Conservation (phyloP, 2,113 vertebrate genomes). For the Electrona antarctica region DNA sequence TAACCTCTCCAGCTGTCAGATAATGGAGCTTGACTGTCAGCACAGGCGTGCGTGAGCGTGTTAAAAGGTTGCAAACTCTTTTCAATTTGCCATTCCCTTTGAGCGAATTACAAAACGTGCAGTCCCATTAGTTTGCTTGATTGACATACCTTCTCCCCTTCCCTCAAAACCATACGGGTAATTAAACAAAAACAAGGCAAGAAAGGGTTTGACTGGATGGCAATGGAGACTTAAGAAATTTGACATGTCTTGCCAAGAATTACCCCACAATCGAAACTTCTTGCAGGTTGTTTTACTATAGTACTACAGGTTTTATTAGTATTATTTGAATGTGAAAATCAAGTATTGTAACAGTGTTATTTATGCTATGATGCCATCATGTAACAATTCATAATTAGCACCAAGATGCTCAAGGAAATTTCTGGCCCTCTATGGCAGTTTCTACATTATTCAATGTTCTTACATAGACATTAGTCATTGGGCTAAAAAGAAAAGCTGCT, state of each 20-base stretch:
- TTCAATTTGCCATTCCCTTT: constrained; percentile 78
- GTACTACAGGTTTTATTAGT: not conserved
- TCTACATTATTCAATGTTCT: constrained; percentile 34
- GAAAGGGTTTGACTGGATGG: constrained; percentile 53
- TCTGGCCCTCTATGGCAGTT: constrained; percentile 18
- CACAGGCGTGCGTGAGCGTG: constrained; percentile 67
- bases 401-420: not conserved
- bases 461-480: constrained; percentile 32
- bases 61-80: constrained; percentile 80
- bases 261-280: constrained; percentile 44
- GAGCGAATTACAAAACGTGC: constrained; percentile 78
- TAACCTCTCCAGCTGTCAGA: constrained; percentile 84
- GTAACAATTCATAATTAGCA: constrained; percentile 10
- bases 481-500: constrained; percentile 12
- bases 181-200: constrained; percentile 23
- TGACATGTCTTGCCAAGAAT: constrained; percentile 56
- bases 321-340: not conserved
- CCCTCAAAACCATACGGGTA: constrained; percentile 66
- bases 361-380: constrained; percentile 9
- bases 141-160: constrained; percentile 72
- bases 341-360: constrained; percentile 16
- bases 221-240: constrained; percentile 70
- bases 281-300: constrained; percentile 37
- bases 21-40: constrained; percentile 81
- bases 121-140: constrained; percentile 76